Evolutionary conservation across 2,113 vertebrate species (phyloP), one percentile per base, ranked within the genome.

Genomic region (Lophochroa leadbeateri): DNA sequence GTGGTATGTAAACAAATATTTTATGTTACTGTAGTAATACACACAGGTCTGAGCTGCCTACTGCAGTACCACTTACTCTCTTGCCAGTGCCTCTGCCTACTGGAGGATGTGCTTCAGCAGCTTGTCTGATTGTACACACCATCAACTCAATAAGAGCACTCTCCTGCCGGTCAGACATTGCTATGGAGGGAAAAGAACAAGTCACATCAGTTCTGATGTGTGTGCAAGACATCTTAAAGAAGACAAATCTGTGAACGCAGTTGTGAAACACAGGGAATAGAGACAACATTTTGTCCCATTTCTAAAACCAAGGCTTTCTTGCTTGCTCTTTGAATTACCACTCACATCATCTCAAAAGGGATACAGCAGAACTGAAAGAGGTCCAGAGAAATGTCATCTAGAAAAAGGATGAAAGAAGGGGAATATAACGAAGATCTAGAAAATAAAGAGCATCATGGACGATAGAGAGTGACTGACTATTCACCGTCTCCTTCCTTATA

Each of bases 71-170:
- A 98, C 98, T 96, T 98, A 99, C 99, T 97, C 99, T 98, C 96
- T 99, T 99, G 92, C 99, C 99, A 4, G 99, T 99, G 95, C 99
- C 99, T 96, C 99, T 99, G 97, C 99, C 99, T 15, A 99, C 99
- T 20, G 99, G 99, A 31, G 99, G 99, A 90, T 99, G 99, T 8
- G 99, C 99, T 97, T 99, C 99, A 15, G 99, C 99, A 17, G 99
- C 99, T 95, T 99, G 99, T 43, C 99, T 97, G 97, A 99, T 99
- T 63, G 99, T 99, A 97, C 99, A 99, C 77, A 99, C 99, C 96
- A 98, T 99, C 86, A 99, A 96, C 97, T 99, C 99, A 77, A 99
- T 99, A 71, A 99, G 98, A 21, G 99, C 99, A 18, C 98, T 99
- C 97, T 99, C 99, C 93, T 99, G 99, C 49, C 99, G 98, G 97